Conservation (phyloP, 2,113 vertebrate genomes). For the Charadrius vociferus region DNA sequence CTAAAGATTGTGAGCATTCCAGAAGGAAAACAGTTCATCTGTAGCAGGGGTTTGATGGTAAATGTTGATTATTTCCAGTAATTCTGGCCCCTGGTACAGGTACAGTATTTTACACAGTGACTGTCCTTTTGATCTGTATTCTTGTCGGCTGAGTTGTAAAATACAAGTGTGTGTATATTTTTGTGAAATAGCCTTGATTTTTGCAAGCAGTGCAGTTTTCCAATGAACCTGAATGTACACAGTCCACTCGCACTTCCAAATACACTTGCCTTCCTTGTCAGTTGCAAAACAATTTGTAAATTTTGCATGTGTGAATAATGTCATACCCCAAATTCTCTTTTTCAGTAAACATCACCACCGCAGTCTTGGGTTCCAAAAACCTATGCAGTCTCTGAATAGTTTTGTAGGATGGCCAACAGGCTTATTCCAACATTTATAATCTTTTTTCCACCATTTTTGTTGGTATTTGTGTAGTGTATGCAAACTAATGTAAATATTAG, state of each 20-base stretch:
- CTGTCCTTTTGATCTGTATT: not conserved
- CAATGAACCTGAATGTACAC: not conserved
- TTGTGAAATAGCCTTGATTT: not conserved
- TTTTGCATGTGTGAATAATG: not conserved
- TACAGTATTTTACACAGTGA: not conserved
- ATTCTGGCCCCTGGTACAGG: not conserved
- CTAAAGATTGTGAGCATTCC: slow-evolving; percentile 75
- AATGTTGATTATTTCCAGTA: slow-evolving; percentile 51
- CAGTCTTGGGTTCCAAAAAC: not conserved
- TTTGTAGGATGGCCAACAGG: not conserved
- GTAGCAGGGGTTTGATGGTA: slow-evolving; percentile 54
- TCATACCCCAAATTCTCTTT: not conserved
- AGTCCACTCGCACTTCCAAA: not conserved
- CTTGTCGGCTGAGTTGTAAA: not conserved
- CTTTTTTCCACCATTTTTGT: not conserved
- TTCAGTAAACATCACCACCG: not conserved
- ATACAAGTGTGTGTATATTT: not conserved
- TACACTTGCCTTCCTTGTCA: not conserved
- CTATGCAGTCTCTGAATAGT: not conserved
- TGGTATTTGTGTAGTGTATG: not conserved
- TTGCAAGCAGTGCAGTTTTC: not conserved
- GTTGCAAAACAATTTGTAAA: not conserved
- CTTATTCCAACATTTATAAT: not conserved
- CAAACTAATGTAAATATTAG: not conserved
- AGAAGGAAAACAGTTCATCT: slow-evolving; percentile 55